Percentiles rank a stretch among this genome's conserved stretches.
phyloP scores from a whole-genome alignment of 2,113 vertebrate genomes.

The Rhodinocichla rosea region DNA sequence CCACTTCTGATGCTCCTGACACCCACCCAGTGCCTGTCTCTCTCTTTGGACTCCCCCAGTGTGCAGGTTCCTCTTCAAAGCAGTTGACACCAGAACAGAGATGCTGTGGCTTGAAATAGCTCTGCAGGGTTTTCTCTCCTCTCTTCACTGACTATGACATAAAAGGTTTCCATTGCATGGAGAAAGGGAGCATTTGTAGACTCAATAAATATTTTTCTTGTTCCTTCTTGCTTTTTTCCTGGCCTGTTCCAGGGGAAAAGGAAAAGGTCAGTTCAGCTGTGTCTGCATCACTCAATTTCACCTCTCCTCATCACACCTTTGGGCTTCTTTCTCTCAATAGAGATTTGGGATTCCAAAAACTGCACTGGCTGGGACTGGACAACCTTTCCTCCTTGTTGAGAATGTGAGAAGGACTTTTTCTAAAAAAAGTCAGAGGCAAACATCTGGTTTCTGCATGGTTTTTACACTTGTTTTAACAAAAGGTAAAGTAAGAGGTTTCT shows the following conservation, averaged over 20 bases:
- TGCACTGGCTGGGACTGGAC: neutral
- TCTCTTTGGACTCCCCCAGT: neutral
- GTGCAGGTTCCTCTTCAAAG: neutral
- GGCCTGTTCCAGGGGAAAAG: neutral
- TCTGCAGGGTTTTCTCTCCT: neutral
- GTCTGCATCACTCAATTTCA: neutral
- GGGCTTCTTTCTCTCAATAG: neutral
- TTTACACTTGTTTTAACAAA: neutral
- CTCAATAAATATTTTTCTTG: neutral
- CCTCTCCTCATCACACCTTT: neutral
- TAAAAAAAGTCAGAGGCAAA: neutral
- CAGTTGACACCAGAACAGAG: neutral
- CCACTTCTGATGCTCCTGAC: neutral
- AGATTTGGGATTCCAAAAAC: neutral
- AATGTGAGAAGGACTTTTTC: neutral
- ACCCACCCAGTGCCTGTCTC: neutral
- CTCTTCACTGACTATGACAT: neutral
- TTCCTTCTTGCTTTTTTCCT: neutral
- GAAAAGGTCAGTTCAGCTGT: neutral
- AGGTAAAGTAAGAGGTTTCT: neutral
- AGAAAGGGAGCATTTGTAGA: neutral
- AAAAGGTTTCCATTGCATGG: neutral
- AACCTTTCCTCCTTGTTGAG: neutral
- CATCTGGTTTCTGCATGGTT: neutral
- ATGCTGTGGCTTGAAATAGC: neutral